Conservation (phyloP, 2,888 invertebrate genomes). For the Morinoia aosen region DNA sequence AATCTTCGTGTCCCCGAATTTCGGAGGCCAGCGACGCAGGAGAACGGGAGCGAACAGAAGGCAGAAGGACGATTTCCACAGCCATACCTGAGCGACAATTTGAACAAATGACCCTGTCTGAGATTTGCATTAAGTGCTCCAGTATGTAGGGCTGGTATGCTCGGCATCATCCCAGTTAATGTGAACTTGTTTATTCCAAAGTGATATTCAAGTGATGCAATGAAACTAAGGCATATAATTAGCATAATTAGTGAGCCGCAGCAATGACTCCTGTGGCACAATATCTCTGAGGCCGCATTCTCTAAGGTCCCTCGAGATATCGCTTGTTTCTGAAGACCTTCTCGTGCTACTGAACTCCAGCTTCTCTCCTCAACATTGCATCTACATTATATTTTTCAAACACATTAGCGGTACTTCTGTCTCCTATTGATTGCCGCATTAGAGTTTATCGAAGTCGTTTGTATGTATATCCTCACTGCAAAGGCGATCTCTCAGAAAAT, state of each 20-base stretch:
- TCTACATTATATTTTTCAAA: background rate
- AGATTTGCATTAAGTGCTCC: conserved; percentile 38
- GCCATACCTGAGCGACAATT: conserved; percentile 43
- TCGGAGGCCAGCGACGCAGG: background rate
- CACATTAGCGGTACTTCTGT: background rate
- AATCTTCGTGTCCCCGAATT: background rate
- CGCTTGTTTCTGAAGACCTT: background rate
- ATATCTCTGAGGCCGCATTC: conserved; percentile 4
- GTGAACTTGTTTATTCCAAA: conserved; percentile 40
- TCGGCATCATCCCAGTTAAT: conserved; percentile 32
- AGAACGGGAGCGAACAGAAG: background rate
- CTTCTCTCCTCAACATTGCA: background rate
- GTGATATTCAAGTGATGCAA: conserved; percentile 52
- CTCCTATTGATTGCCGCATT: background rate
- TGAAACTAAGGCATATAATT: conserved; percentile 35
- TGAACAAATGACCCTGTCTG: conserved; percentile 24
- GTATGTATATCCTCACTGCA: background rate
- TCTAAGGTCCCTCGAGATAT: background rate
- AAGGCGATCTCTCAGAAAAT: background rate
- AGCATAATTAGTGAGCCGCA: conserved; percentile 32
- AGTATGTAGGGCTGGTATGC: conserved; percentile 38
- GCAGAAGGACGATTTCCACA: background rate
- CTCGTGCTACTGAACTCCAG: background rate
- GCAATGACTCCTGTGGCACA: conserved; percentile 13
- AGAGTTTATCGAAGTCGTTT: background rate